These are phyloP conservation scores for Lacerta viridis DNA, from an alignment of 2,797 vertebrate species.

Conservation along the genomic window DNA sequence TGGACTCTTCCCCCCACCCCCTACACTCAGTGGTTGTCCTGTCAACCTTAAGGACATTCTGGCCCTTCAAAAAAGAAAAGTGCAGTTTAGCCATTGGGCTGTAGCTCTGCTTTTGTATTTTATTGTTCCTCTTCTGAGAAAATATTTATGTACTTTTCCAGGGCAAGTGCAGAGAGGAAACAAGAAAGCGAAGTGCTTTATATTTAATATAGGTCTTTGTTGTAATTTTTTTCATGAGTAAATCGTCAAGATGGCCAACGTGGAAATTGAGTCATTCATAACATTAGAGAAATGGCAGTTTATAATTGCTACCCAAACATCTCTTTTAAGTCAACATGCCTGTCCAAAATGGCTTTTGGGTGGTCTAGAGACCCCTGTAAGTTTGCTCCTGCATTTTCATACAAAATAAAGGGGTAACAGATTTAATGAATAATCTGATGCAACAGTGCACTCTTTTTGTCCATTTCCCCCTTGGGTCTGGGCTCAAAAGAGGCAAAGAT, in stretches of 20 bases:
- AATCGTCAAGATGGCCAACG: too few relatives aligned
- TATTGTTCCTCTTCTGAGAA: not conserved
- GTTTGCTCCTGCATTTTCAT: too few relatives aligned
- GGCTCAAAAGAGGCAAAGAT: not conserved
- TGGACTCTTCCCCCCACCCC: not conserved
- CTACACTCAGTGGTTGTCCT: not conserved
- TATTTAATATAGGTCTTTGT: too few relatives aligned
- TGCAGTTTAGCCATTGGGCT: not conserved
- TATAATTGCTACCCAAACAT: too few relatives aligned
- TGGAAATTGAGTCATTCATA: too few relatives aligned
- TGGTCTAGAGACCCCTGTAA: too few relatives aligned
- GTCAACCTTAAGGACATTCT: not conserved
- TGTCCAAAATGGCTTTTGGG: too few relatives aligned
- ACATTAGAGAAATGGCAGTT: too few relatives aligned
- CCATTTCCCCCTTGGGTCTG: not conserved
- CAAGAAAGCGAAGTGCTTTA: not conserved
- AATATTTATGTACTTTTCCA: not conserved
- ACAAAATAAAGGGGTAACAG: too few relatives aligned
- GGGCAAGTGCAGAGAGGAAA: not conserved
- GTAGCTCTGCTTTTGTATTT: not conserved
- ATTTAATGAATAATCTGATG: too few relatives aligned
- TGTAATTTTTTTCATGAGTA: too few relatives aligned
- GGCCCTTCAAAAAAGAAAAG: not conserved
- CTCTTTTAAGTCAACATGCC: too few relatives aligned
- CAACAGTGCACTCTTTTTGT: not conserved